Evolutionary conservation across 2,888 invertebrate species (phyloP), one percentile per base, ranked within the genome.

Genomic region (Thera britannica): DNA sequence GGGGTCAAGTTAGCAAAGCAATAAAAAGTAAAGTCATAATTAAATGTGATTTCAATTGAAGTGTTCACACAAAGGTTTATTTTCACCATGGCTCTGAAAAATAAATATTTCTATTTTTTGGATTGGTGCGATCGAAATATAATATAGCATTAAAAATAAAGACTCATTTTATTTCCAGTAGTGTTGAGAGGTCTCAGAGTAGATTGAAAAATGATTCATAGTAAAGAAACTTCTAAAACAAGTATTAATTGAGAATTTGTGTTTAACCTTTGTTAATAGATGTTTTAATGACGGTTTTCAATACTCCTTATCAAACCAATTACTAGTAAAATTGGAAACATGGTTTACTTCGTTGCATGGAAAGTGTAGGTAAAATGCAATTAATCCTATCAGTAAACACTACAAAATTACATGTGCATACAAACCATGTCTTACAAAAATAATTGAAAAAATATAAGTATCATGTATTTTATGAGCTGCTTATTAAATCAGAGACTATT

Each of bases 241-340:
- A 41, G 41, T 41, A 41, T 41, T 41, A 7, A 41, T 41, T 6
- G 1, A 41, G 7, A 6, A 23, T 23, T 23, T 23, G 23, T 23
- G 23, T 23, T 51, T 49, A 12, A 38, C 12, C 12, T 38, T 59
- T 51, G 36, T 6, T 35, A 34, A 41, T 23, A n/a, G 2, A 46
- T 55, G 35, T 55, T 56, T 55, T 55, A n/a, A 54, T 48, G 36
- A 46, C 8, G 48, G 48, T 9, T 6, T 56, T 41, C 41, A 23
- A 41, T 55, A 36, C n/a, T n/a, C 46, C 56, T 65, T 65, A 65
- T 65, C 65, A 49, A 65, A 55, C 55, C 60, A 59, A 65, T 60
- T 60, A 65, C 59, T 60, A 35, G 36, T 60, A 44, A 44, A 61
- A 66, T 63, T 57, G 57, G 57, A 44, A 66, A 54, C 57, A 49